Evolutionary conservation across 2,797 vertebrate genomes (phyloP).

Genomic region (Cirrhinus molitorella): DNA sequence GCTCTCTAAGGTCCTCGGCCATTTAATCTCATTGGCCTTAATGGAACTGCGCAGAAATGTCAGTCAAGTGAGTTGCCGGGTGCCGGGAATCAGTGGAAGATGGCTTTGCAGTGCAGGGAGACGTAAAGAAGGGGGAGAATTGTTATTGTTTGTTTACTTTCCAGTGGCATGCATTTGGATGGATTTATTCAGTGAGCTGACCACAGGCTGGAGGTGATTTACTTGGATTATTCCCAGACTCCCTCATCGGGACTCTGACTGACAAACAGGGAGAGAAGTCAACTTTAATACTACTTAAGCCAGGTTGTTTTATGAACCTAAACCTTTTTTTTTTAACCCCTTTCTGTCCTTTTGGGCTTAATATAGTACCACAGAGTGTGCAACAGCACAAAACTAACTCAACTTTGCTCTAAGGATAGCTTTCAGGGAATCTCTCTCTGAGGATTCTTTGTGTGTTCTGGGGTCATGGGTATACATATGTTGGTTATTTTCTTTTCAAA

Average conservation of each 20-base stretch:
- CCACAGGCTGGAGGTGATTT: conserved; percentile 63
- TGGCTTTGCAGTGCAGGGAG: conserved; percentile 15
- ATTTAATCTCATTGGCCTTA: conserved; percentile 52
- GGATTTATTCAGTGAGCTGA: conserved; percentile 60
- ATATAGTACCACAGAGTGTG: not conserved
- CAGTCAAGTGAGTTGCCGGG: conserved; percentile 41
- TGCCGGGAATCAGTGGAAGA: conserved; percentile 16
- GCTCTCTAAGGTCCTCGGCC: conserved; percentile 20
- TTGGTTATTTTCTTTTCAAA: not conserved
- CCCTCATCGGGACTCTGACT: conserved; percentile 58
- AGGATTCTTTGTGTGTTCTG: not conserved
- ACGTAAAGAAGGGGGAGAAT: conserved; percentile 24
- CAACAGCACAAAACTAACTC: not conserved
- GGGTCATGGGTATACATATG: conserved; percentile 19
- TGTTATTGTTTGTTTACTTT: conserved; percentile 60
- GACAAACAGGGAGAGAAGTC: conserved; percentile 60
- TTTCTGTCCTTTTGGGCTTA: not conserved
- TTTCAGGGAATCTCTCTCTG: not conserved
- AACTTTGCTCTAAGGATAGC: not conserved
- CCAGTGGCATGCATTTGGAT: conserved; percentile 48
- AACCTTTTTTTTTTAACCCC: not conserved
- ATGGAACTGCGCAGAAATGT: conserved; percentile 39
- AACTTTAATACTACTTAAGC: conserved; percentile 62
- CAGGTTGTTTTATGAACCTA: conserved; percentile 52
- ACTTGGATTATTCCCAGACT: conserved; percentile 56